Conservation (phyloP, 53 echinoderm and acorn worm genomes). For the Stichopus horrens region DNA sequence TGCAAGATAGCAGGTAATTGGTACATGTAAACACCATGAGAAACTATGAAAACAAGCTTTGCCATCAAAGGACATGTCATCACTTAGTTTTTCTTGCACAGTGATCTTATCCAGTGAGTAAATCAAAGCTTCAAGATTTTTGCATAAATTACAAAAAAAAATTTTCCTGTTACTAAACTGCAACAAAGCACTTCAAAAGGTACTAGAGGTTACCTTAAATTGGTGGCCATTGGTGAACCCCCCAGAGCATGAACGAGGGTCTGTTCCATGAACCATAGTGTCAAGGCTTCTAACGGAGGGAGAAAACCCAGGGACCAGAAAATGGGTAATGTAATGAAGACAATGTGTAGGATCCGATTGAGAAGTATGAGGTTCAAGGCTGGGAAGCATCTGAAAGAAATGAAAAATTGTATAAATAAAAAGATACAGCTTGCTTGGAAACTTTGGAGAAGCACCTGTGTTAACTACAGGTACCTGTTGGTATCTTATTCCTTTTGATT, state of each 20-base stretch:
- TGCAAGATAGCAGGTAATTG: too few relatives aligned
- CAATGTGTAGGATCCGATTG: constrained; percentile 79
- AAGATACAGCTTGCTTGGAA: too few relatives aligned
- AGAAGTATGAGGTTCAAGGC: constrained; percentile 53
- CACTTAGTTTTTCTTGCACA: neutral
- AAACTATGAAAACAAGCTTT: neutral
- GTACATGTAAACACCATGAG: neutral
- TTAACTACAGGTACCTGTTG: too few relatives aligned
- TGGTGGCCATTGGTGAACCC: constrained; percentile 88
- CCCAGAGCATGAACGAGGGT: constrained; percentile 62
- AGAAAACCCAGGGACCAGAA: constrained; percentile 74
- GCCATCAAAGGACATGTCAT: neutral
- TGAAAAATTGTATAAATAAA: neutral
- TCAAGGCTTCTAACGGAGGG: constrained; percentile 79
- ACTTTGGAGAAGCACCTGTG: too few relatives aligned
- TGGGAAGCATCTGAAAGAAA: constrained; percentile 16
- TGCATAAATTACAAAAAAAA: neutral
- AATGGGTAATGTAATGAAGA: constrained; percentile 74
- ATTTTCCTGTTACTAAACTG: neutral
- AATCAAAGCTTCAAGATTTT: too few relatives aligned
- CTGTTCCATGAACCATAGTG: constrained; percentile 84
- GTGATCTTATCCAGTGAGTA: too few relatives aligned
- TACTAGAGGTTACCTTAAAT: constrained; percentile 69
- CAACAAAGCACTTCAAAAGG: neutral
- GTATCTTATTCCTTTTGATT: too few relatives aligned